A percentile compares a stretch with the other conserved stretches of the same genome.
These are phyloP conservation scores for Prolemur simus DNA, from an alignment of 2,113 vertebrate genomes.

Conservation along the genomic window DNA sequence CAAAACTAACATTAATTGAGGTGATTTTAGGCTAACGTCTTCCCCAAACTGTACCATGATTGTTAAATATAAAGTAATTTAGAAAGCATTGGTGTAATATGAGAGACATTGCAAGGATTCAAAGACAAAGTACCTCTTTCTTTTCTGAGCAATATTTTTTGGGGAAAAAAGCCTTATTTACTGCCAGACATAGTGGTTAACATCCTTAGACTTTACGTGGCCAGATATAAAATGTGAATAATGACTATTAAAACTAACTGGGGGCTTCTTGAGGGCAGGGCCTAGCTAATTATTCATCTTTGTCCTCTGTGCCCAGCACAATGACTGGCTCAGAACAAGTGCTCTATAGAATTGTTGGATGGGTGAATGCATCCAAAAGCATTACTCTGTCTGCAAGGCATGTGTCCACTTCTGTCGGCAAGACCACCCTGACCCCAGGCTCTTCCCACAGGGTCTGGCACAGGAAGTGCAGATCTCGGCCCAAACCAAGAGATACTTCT, in stretches of 20 bases:
- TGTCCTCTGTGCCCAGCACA: not conserved
- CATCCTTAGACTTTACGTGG: not conserved
- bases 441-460: not conserved
- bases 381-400: not conserved
- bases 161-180: not conserved
- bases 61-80: conserved; percentile 26
- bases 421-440: not conserved
- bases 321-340: not conserved
- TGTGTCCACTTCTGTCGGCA: not conserved
- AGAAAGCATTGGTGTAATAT: not conserved
- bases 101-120: not conserved
- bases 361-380: not conserved
- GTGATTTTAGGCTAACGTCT: not conserved
- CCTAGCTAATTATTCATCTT: not conserved
- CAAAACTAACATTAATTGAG: not conserved
- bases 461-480: not conserved
- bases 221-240: not conserved
- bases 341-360: not conserved
- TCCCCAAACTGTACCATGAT: not conserved
- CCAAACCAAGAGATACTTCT: not conserved
- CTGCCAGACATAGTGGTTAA: not conserved
- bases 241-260: not conserved
- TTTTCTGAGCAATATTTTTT: not conserved
- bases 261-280: not conserved
- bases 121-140: not conserved